Conservation (phyloP, 2,797 vertebrate species). For the Anguilla marmorata region DNA sequence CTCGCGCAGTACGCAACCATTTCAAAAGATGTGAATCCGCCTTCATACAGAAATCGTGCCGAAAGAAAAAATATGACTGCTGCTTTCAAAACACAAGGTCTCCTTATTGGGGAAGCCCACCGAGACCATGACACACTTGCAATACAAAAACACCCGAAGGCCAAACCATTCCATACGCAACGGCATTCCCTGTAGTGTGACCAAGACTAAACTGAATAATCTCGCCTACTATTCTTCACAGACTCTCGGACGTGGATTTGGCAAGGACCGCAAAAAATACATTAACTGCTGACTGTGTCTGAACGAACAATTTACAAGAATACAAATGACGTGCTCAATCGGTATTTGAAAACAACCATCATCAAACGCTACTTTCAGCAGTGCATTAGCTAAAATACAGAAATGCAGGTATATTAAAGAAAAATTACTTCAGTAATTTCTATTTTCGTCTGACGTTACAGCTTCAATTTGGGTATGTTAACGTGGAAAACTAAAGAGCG, state of each 20-base stretch:
- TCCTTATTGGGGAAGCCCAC: not conserved
- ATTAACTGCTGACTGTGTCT: slow-evolving; percentile 8
- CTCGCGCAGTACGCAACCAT: not conserved
- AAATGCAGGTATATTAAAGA: not conserved
- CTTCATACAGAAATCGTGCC: too few relatives aligned
- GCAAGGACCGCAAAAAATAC: not conserved
- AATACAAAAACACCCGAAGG: not conserved
- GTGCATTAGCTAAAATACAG: not conserved
- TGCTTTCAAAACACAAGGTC: not conserved
- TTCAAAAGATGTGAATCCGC: not conserved
- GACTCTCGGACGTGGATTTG: not conserved
- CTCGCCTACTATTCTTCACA: not conserved
- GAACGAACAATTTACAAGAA: not conserved
- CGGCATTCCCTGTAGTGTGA: not conserved
- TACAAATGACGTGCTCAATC: not conserved
- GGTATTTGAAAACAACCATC: slow-evolving; percentile 2
- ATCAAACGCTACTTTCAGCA: not conserved
- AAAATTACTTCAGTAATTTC: not conserved
- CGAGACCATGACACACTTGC: not conserved
- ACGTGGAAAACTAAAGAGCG: not conserved
- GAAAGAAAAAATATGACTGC: not conserved
- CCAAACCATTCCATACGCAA: not conserved
- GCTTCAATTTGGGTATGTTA: not conserved
- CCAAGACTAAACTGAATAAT: not conserved
- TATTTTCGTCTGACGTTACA: not conserved